Evolutionary conservation across 2,113 vertebrate genomes (phyloP), one percentile per base, ranked within the genome.

Genomic region (Rousettus leschenaultii): DNA sequence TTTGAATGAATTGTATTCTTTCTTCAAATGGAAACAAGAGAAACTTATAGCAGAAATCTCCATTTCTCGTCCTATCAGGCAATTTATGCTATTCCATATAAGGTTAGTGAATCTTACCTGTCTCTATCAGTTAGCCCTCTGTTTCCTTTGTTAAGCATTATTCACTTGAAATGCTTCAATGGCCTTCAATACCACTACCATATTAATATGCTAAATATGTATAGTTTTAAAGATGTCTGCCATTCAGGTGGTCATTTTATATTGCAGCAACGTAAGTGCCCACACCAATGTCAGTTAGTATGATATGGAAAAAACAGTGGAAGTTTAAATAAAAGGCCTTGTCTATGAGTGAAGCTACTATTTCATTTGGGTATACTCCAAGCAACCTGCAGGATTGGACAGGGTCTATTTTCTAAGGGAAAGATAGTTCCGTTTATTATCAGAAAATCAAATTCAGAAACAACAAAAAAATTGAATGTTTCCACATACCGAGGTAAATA

Each of bases 1-100:
- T 96, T 90, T 51, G 33, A 95, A 74, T 51, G 24, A 22, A 70
- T 22, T 86, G n/a, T 83, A 55, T 38, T 70, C 61, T 79, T 95
- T 35, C 19, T 53, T 11, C 78, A 78, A 86, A 59, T 18, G 6
- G 15, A 70, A 61, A 53, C 1, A 11, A 82, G 3, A 48, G 3
- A 89, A 68, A 3, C 55, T 73, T 35, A 40, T 0, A 59, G 7
- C 3, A 80, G 43, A 85, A 61, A 40, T 66, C 7, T 28, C 15
- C 2, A 5, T 79, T 11, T 45, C n/a, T 53, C 57, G 1, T 61
- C 11, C 18, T 85, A 35, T n/a, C 15, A 68, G 5, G 16, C 3
- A 73, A 22, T 6, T 86, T 71, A 48, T 0, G 1, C 28, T 53
- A 24, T 66, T 82, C 43, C 22, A 70, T 22, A 30, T 3, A 10